Base-by-base conservation (phyloP, 2,888 invertebrate species). In the Hypena proboscidalis region DNA sequence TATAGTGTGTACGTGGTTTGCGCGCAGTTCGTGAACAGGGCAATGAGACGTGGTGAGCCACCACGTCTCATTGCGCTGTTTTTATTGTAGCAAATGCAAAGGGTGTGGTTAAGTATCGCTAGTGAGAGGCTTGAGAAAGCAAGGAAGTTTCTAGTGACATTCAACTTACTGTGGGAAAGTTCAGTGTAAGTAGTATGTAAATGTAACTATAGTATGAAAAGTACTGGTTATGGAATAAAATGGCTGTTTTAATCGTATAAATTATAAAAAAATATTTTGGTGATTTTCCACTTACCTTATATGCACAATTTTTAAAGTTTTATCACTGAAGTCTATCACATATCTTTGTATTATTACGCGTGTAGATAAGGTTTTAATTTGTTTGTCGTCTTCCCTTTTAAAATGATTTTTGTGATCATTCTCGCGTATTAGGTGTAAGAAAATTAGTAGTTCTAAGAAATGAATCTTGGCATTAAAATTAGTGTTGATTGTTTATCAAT, bases 281-380 rank as follows among this genome's bases (percentile, higher is more conserved):
- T 63, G 59, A 65, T 53, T 60, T 59, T 60, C 65, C 63, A 59
- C 61, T 58, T 64, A 53, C 33, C 54, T 54, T 61, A 56, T 29
- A 55, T 73, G 80, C 83, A 83, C 84, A 77, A 77, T 74, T 76
- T 74, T 68, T 67, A 67, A 68, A 58, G 67, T 75, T 72, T 68
- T 73, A 66, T 67, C 70, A 74, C 71, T 68, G 57, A 80, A 80
- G 77, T 80, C 78, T 82, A 78, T 80, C 73, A 64, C 52, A 59
- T 51, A 62, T 55, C 59, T 50, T 62, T 58, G 32, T 47, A 54
- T 52, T 26, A 47, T 57, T 38, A 50, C 35, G 51, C 38, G 11
- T 56, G 40, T 67, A 54, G 35, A 39, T 70, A 60, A 47, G 35
- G 15, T 21, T 37, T 34, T 33, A 5, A 38, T 26, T 53, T 43